These are phyloP conservation scores for Irena cyanogastra DNA, from an alignment of 2,113 vertebrate species.

Conservation along the genomic window DNA sequence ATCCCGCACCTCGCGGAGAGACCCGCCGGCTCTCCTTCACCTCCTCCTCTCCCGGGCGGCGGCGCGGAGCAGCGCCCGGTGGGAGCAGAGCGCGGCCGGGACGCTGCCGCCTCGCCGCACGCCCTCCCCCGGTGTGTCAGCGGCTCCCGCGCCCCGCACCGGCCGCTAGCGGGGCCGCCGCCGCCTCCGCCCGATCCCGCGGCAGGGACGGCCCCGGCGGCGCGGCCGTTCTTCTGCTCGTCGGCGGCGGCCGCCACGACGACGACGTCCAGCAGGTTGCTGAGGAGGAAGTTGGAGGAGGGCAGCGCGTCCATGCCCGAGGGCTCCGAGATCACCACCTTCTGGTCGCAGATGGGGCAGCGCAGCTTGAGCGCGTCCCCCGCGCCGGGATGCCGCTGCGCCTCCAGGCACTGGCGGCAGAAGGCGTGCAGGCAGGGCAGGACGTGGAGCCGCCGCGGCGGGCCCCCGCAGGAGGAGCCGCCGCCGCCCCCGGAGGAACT, in stretches of 20 bases:
- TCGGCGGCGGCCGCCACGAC: slow-evolving; percentile 78
- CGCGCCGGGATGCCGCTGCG: slow-evolving; percentile 74
- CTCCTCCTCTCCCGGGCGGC: background rate
- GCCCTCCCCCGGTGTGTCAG: background rate
- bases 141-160: background rate
- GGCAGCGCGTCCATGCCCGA: slow-evolving; percentile 87
- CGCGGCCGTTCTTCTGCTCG: slow-evolving; percentile 74
- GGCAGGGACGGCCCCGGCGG: slow-evolving; percentile 58
- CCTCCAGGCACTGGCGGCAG: slow-evolving; percentile 91
- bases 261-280: slow-evolving; percentile 90
- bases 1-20: background rate
- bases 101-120: background rate
- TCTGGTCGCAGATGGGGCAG: slow-evolving; percentile 91
- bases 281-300: slow-evolving; percentile 90
- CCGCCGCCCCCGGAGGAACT: slow-evolving; percentile 68
- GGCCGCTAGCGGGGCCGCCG: background rate
- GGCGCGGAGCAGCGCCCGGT: background rate
- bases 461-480: slow-evolving; percentile 57
- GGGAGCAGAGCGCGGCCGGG: background rate
- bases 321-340: slow-evolving; percentile 86
- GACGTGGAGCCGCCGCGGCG: slow-evolving; percentile 82
- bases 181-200: slow-evolving; percentile 38
- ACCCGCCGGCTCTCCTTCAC: background rate
- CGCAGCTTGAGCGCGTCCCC: slow-evolving; percentile 84
- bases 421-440: slow-evolving; percentile 91